Evolutionary conservation across 1,140 invertebrate species (phyloP).

Genomic region (Listronotus bonariensis): DNA sequence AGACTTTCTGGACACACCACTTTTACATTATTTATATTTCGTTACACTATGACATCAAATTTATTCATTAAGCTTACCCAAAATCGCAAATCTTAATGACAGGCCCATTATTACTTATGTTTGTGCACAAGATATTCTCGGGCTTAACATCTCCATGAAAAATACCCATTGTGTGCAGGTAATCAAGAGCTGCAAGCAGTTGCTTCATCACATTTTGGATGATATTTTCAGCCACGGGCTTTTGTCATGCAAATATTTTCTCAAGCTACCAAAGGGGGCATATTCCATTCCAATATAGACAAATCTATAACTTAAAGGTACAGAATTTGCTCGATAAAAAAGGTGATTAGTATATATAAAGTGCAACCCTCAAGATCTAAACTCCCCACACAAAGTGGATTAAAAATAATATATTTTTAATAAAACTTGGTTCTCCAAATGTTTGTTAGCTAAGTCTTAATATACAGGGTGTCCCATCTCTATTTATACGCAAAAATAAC

Average conservation of each 20-base stretch:
- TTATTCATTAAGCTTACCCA: slow-evolving; percentile 15
- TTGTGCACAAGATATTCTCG: slow-evolving; percentile 19
- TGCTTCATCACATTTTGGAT: slow-evolving; percentile 26
- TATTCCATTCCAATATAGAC: slow-evolving; percentile 29
- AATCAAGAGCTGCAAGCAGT: slow-evolving; percentile 18
- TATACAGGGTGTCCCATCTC: no score
- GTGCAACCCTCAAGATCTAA: neutral
- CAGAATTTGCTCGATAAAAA: neutral
- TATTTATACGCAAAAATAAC: no score
- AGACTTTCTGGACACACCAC: no score
- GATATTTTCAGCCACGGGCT: neutral
- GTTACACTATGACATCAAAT: neutral
- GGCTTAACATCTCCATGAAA: slow-evolving; percentile 33
- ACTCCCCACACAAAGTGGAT: neutral
- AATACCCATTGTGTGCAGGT: slow-evolving; percentile 21
- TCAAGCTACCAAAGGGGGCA: slow-evolving; percentile 9
- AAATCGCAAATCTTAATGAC: slow-evolving; percentile 31
- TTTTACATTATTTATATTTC: neutral
- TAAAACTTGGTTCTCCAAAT: no score
- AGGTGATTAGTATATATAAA: neutral
- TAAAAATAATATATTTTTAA: no score
- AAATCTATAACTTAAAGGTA: slow-evolving; percentile 18
- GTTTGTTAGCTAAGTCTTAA: no score
- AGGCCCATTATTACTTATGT: neutral
- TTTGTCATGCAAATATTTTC: neutral